phyloP scores from a whole-genome alignment of 2,113 vertebrate genomes.

The Azemiops feae region DNA sequence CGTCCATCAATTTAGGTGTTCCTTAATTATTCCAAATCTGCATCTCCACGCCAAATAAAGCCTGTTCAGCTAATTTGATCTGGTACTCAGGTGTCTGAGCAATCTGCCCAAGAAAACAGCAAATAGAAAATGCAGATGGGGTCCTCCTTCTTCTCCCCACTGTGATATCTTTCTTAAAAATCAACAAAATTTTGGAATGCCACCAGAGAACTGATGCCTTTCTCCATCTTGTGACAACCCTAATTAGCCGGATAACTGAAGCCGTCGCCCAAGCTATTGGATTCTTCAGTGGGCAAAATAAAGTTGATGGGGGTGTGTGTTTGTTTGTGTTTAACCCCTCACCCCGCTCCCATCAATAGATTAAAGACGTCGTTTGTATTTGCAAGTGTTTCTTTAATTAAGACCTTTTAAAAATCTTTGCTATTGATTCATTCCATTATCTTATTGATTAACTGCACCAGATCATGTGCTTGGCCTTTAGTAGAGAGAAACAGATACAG shows the following conservation, averaged over 20 bases:
- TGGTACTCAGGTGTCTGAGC: constrained; percentile 28
- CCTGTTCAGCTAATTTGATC: constrained; percentile 65
- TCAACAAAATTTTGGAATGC: constrained; percentile 51
- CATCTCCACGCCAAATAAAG: constrained; percentile 72
- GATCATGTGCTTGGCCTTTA: constrained; percentile 79
- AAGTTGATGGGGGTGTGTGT: constrained; percentile 71
- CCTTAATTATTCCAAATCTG: constrained; percentile 90
- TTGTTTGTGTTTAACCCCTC: constrained; percentile 78
- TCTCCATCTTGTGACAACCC: constrained; percentile 54
- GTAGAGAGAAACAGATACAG: constrained; percentile 69
- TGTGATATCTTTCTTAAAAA: constrained; percentile 50
- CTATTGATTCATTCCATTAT: constrained; percentile 89
- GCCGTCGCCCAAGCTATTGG: constrained; percentile 57
- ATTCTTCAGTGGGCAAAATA: constrained; percentile 68
- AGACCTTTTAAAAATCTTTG: constrained; percentile 94
- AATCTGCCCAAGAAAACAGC: constrained; percentile 48
- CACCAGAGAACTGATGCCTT: constrained; percentile 65
- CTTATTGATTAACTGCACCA: constrained; percentile 84
- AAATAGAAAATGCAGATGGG: constrained; percentile 25
- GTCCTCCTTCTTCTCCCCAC: constrained; percentile 57
- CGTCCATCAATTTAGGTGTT: constrained; percentile 81
- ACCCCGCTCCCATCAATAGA: constrained; percentile 85
- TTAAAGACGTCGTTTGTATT: constrained; percentile 93
- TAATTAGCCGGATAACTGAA: constrained; percentile 58
- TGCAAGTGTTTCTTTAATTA: constrained; percentile 98